These are phyloP conservation scores for Protodeltote pygarga DNA, from an alignment of 2,888 invertebrate genomes.

Conservation along the genomic window DNA sequence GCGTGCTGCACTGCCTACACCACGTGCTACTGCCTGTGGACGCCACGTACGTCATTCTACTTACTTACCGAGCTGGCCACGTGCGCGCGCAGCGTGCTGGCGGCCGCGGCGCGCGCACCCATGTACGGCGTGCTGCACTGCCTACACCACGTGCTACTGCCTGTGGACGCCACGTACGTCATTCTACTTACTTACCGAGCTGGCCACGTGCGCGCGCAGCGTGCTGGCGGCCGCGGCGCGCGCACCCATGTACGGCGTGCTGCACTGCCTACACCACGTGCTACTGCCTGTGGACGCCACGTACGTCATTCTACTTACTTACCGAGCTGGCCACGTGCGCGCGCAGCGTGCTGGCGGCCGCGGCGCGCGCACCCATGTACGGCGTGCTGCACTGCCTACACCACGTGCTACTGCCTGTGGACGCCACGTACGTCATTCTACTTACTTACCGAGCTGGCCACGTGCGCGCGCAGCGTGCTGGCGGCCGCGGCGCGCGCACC, in stretches of 20 bases:
- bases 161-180: constrained; percentile 45
- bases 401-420: constrained; percentile 78
- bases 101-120: constrained; percentile 89
- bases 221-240: constrained; percentile 88
- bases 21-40: constrained; percentile 78
- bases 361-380: constrained; percentile 90
- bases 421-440: constrained; percentile 41
- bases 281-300: constrained; percentile 61
- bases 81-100: constrained; percentile 86
- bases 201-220: constrained; percentile 85
- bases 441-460: no score
- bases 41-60: constrained; percentile 39
- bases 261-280: constrained; percentile 89
- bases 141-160: constrained; percentile 86
- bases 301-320: constrained; percentile 39
- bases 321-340: no score
- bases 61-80: no score
- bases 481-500: constrained; percentile 89
- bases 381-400: constrained; percentile 90
- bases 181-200: not conserved
- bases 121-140: constrained; percentile 91
- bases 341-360: constrained; percentile 87
- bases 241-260: constrained; percentile 91
- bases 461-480: constrained; percentile 87
- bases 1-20: constrained; percentile 89